Percentiles rank a stretch among this genome's conserved stretches.
Conservation (phyloP, 2,888 invertebrate species). For the Melinopterus prodromus region DNA sequence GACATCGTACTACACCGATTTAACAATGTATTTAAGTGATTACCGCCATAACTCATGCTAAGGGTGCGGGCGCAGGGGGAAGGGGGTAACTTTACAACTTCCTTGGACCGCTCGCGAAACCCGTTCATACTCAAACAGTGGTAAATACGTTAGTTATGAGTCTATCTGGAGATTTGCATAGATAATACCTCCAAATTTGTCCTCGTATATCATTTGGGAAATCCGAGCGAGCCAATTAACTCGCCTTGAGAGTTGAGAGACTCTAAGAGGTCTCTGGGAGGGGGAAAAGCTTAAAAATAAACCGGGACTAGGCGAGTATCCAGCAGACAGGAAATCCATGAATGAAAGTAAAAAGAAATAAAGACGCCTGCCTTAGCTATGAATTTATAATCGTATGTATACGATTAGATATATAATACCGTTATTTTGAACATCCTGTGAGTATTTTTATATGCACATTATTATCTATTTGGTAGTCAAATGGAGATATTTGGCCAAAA, state of each 20-base stretch:
- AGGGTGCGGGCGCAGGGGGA: background rate
- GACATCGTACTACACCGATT: background rate
- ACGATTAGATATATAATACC: no score
- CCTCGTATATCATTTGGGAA: background rate
- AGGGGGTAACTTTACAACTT: background rate
- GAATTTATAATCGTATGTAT: no score
- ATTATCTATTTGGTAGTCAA: no score
- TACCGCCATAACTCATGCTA: background rate
- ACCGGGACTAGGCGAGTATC: background rate
- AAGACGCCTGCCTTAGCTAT: background rate
- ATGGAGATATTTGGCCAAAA: no score
- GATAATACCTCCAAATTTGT: background rate
- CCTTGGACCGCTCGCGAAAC: background rate
- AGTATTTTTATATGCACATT: no score
- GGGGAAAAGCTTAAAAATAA: background rate
- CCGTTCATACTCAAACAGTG: background rate
- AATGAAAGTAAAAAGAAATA: background rate
- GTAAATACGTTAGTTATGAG: background rate
- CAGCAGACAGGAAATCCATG: background rate
- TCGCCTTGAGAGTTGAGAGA: background rate
- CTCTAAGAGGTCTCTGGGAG: no score
- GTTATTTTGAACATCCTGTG: no score
- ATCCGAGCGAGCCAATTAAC: background rate
- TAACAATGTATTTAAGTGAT: background rate
- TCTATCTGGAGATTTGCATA: background rate